phyloP scores from a whole-genome alignment of 1,140 invertebrate genomes.

The Psilanteris sp. region DNA sequence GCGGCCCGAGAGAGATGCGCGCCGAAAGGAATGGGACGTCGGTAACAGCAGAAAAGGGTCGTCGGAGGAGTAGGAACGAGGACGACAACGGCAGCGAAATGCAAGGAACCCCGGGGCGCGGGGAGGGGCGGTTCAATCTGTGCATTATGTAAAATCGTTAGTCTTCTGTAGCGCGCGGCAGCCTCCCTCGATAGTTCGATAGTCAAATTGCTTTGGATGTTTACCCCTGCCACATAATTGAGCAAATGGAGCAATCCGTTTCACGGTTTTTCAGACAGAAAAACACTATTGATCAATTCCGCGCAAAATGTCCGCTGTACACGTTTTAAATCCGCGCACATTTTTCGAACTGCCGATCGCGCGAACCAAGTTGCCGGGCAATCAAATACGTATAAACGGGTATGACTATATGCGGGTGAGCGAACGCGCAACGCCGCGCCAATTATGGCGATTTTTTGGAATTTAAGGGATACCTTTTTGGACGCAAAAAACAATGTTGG shows the following conservation, averaged over 20 bases:
- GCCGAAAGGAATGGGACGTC: conserved; percentile 28
- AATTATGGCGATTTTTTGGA: no score
- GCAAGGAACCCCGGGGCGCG: conserved; percentile 41
- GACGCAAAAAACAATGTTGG: no score
- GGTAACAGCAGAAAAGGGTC: conserved; percentile 57
- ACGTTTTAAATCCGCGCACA: conserved; percentile 4
- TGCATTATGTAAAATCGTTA: conserved; percentile 71
- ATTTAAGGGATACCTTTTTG: no score
- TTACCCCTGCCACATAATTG: conserved; percentile 58
- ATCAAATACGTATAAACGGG: no score
- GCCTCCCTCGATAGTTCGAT: conserved; percentile 52
- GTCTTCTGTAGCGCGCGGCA: conserved; percentile 45
- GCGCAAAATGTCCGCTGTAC: conserved; percentile 4
- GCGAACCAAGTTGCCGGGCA: no score
- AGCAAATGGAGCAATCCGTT: conserved; percentile 58
- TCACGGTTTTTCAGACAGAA: conserved; percentile 27
- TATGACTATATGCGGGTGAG: no score
- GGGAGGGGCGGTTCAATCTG: conserved; percentile 64
- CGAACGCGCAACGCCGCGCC: no score
- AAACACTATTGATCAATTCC: conserved; percentile 51
- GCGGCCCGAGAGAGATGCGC: conserved; percentile 12
- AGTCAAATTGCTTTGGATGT: conserved; percentile 52
- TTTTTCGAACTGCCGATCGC: no score
- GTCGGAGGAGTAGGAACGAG: conserved; percentile 43
- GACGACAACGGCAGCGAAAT: conserved; percentile 57